Conservation (phyloP, 2,888 invertebrate species). For the Pollenia angustigena region DNA sequence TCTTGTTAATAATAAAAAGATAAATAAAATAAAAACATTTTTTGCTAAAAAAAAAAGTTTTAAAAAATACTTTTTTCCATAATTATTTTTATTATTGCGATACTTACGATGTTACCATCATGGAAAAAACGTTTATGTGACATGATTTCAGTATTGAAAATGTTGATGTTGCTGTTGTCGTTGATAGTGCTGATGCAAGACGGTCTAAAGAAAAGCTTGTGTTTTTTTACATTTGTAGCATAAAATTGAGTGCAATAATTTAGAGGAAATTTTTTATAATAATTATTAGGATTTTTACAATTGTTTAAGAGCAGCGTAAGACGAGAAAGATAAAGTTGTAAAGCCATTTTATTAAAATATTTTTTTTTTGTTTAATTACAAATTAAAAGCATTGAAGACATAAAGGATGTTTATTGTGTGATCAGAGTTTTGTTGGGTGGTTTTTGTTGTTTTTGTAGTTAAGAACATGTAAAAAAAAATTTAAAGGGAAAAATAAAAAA, state of each 20-base stretch:
- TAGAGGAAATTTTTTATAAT: slow-evolving; percentile 42
- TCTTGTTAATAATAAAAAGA: too few species aligned
- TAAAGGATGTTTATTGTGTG: background rate
- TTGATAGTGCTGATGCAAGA: slow-evolving; percentile 33
- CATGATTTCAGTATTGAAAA: slow-evolving; percentile 65
- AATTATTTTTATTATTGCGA: background rate
- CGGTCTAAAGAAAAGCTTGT: slow-evolving; percentile 63
- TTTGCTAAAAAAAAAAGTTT: too few species aligned
- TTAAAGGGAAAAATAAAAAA: background rate
- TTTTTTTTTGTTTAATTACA: slow-evolving; percentile 10
- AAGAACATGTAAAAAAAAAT: slow-evolving; percentile 15
- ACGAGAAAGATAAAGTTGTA: slow-evolving; percentile 33
- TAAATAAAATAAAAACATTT: too few species aligned
- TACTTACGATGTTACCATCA: slow-evolving; percentile 75
- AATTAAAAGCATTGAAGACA: slow-evolving; percentile 23
- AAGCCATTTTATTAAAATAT: slow-evolving; percentile 40
- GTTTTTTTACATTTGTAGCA: slow-evolving; percentile 63
- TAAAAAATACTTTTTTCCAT: background rate
- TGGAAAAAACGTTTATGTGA: slow-evolving; percentile 74
- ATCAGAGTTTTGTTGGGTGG: background rate
- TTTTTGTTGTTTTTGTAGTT: background rate
- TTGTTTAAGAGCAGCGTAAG: slow-evolving; percentile 24
- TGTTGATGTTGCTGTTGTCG: slow-evolving; percentile 56
- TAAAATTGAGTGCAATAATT: slow-evolving; percentile 59
- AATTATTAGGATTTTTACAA: slow-evolving; percentile 45